These are phyloP conservation scores for Leptopilina boulardi DNA, from an alignment of 1,140 invertebrate genomes.

Conservation along the genomic window DNA sequence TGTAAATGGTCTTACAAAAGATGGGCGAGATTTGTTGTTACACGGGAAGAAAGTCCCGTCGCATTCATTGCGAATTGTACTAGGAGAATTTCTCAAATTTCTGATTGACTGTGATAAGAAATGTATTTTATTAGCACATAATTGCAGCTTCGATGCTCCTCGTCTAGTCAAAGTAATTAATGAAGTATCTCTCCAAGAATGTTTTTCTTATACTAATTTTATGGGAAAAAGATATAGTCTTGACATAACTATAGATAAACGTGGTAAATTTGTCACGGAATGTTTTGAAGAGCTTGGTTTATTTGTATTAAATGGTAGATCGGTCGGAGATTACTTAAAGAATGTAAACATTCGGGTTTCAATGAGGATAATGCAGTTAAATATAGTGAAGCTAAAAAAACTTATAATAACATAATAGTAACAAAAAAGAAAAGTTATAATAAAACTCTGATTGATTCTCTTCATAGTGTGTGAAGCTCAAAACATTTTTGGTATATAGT, in stretches of 20 bases:
- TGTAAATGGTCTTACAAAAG: slow-evolving; percentile 43
- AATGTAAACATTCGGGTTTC: neutral
- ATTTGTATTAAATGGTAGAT: neutral
- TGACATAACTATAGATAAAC: too few relatives aligned
- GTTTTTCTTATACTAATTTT: too few relatives aligned
- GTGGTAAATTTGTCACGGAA: too few relatives aligned
- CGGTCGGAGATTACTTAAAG: neutral
- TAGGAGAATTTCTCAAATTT: slow-evolving; percentile 40
- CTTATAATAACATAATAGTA: neutral
- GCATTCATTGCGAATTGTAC: slow-evolving; percentile 32
- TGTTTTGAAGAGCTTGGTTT: too few relatives aligned
- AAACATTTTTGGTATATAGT: neutral
- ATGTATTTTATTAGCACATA: slow-evolving; percentile 47
- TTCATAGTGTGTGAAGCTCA: neutral
- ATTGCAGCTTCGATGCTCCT: slow-evolving; percentile 48
- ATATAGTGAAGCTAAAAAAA: neutral
- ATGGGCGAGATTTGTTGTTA: slow-evolving; percentile 46
- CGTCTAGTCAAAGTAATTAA: slow-evolving; percentile 41
- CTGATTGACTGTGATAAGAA: slow-evolving; percentile 39
- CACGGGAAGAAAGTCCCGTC: slow-evolving; percentile 41
- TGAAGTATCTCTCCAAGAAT: neutral
- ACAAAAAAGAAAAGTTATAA: neutral
- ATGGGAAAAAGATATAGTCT: too few relatives aligned
- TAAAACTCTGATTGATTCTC: neutral
- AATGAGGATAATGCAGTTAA: neutral